phyloP scores from a whole-genome alignment of 2,113 vertebrate genomes.

The Aspiorhynchus laticeps region DNA sequence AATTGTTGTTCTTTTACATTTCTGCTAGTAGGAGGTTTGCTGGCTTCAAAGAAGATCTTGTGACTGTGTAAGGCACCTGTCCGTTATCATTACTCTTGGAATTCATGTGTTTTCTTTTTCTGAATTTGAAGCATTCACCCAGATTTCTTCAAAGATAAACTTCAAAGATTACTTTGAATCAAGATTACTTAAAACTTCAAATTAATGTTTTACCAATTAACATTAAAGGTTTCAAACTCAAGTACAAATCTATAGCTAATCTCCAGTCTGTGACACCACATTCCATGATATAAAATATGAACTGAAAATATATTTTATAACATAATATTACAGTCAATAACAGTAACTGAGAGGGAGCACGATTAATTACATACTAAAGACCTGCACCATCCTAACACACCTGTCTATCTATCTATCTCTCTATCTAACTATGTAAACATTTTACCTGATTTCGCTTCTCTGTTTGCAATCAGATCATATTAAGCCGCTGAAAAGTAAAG shows the following conservation, averaged over 20 bases:
- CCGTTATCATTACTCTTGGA: slow-evolving; percentile 15
- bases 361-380: not conserved
- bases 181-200: slow-evolving; percentile 18
- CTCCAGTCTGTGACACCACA: not conserved
- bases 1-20: slow-evolving; percentile 19
- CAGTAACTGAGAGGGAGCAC: not conserved
- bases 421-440: too few relatives aligned
- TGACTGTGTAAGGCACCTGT: slow-evolving; percentile 36
- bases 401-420: too few relatives aligned
- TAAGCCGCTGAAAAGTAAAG: too few relatives aligned
- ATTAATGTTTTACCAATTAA: not conserved
- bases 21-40: not conserved
- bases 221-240: not conserved
- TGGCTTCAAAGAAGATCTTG: slow-evolving; percentile 34
- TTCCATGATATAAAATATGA: not conserved
- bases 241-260: not conserved
- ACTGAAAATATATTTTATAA: not conserved
- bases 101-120: slow-evolving; percentile 26
- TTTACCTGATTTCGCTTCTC: too few relatives aligned
- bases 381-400: too few relatives aligned
- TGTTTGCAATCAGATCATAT: too few relatives aligned
- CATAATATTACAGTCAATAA: not conserved
- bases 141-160: slow-evolving; percentile 11
- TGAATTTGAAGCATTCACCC: not conserved
- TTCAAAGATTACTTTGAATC: slow-evolving; percentile 10